A percentile compares a stretch with the other conserved stretches of the same genome.
These are phyloP conservation scores for Trimorus sp. DNA, from an alignment of 2,888 invertebrate species.

Conservation along the genomic window DNA sequence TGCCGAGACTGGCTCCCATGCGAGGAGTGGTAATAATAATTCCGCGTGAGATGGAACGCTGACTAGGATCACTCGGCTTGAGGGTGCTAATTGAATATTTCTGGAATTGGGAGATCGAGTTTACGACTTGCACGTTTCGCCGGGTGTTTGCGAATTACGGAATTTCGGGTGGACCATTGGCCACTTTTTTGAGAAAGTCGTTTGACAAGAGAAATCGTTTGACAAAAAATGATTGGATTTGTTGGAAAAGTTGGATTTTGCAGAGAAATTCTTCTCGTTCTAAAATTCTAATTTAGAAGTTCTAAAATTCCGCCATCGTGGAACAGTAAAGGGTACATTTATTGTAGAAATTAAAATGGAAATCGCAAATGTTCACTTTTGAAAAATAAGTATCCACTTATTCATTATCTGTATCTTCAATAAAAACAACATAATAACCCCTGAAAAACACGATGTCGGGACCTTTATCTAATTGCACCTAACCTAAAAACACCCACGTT, in stretches of 20 bases:
- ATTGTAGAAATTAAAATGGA: too few relatives aligned
- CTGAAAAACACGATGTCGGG: too few relatives aligned
- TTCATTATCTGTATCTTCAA: too few relatives aligned
- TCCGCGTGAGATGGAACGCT: slow-evolving; percentile 5
- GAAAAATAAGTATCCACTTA: not conserved
- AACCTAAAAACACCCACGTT: too few relatives aligned
- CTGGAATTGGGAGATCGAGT: slow-evolving; percentile 29
- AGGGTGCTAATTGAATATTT: slow-evolving; percentile 40
- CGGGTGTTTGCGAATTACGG: not conserved
- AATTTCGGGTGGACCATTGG: not conserved
- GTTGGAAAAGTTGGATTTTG: too few relatives aligned
- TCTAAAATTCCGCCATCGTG: not conserved
- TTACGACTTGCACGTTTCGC: slow-evolving; percentile 3
- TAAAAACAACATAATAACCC: too few relatives aligned
- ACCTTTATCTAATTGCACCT: too few relatives aligned
- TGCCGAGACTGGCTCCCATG: slow-evolving; percentile 11
- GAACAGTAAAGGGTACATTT: not conserved
- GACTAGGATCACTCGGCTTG: slow-evolving; percentile 32
- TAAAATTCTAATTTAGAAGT: too few relatives aligned
- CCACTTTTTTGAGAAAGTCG: not conserved
- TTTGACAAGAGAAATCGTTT: not conserved
- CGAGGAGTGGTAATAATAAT: slow-evolving; percentile 20
- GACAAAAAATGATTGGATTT: too few relatives aligned
- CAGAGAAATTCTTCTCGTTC: too few relatives aligned
- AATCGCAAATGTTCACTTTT: not conserved